These are phyloP conservation scores for Augiades crinisus DNA, from an alignment of 2,888 invertebrate species.

Conservation along the genomic window DNA sequence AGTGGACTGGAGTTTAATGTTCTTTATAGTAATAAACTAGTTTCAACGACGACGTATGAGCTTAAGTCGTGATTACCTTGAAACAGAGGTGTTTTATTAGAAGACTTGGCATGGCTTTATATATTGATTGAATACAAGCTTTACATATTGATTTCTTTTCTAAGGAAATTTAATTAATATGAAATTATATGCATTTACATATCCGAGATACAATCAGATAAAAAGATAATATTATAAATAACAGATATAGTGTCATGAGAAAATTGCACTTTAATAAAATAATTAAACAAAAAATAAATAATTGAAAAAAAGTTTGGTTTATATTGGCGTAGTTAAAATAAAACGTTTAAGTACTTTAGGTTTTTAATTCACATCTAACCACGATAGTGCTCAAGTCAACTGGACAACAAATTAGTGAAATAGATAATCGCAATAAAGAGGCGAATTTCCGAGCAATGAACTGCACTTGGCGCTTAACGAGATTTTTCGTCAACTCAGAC, in stretches of 20 bases:
- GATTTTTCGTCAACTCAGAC: conserved; percentile 49
- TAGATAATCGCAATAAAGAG: conserved; percentile 20
- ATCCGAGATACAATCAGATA: too few relatives aligned
- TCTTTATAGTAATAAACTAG: conserved; percentile 65
- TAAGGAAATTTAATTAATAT: too few relatives aligned
- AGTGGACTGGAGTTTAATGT: conserved; percentile 51
- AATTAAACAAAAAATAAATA: not conserved
- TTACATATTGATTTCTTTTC: too few relatives aligned
- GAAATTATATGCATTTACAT: too few relatives aligned
- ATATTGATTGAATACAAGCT: too few relatives aligned
- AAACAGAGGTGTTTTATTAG: not conserved
- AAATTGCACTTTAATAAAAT: too few relatives aligned
- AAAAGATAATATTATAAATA: too few relatives aligned
- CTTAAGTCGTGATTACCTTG: conserved; percentile 10
- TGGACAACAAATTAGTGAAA: conserved; percentile 13
- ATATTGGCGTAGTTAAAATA: too few relatives aligned
- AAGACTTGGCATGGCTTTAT: too few relatives aligned
- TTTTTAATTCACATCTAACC: too few relatives aligned
- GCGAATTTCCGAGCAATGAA: conserved; percentile 20
- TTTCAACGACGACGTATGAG: conserved; percentile 34
- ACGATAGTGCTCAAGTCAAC: not conserved
- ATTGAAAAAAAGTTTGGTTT: not conserved
- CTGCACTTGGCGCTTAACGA: conserved; percentile 33
- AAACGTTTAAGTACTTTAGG: too few relatives aligned
- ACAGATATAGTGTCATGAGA: too few relatives aligned